Base-by-base conservation (phyloP, 2,888 invertebrate species). In the Chaitophorus viminalis region DNA sequence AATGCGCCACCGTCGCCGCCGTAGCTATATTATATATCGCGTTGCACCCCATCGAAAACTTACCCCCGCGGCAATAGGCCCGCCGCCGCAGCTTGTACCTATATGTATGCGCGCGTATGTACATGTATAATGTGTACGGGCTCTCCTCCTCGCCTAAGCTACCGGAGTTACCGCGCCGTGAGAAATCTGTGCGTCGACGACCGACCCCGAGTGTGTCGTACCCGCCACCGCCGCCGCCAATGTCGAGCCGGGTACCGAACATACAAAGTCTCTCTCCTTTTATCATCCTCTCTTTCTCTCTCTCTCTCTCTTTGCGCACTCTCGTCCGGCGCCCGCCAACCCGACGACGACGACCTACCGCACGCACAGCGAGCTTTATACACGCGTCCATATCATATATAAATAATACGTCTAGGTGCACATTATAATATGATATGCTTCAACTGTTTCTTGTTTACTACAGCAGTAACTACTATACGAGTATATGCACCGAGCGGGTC, bases 1-100 rank as follows among this genome's bases (percentile, higher is more conserved):
- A 82, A 70, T 52, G 70, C 70, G 46, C 70, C 14, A 46, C 81
- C 52, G 52, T n/a, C 36, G 77, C 74, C 31, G 46, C 60, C 65
- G 76, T 25, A n/a, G 68, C n/a, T 17, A 31, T 76, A 84, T 84
- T 46, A 46, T 46, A 46, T 75, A 75, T 29, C n/a, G 9, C 74
- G n/a, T n/a, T 75, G 33, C 84, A 84, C 84, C 84, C 84, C 84
- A 68, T 68, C 84, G 65, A 52, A 77, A 85, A 85, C 76, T 77
- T 52, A 52, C 76, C 76, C 75, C 75, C 75, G 39, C 36, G 74
- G 74, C 82, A 75, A 75, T 74, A 29, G 46, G 29, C 39, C 39
- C 65, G 0, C n/a, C 39, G 39, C 33, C 72, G 72, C 33, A n/a
- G n/a, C 31, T 14, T 31, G 25, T 74, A 36, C 33, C 72, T 74